Evolutionary conservation across 2,888 invertebrate species (phyloP).

Genomic region (Lasioglossum marginatum): DNA sequence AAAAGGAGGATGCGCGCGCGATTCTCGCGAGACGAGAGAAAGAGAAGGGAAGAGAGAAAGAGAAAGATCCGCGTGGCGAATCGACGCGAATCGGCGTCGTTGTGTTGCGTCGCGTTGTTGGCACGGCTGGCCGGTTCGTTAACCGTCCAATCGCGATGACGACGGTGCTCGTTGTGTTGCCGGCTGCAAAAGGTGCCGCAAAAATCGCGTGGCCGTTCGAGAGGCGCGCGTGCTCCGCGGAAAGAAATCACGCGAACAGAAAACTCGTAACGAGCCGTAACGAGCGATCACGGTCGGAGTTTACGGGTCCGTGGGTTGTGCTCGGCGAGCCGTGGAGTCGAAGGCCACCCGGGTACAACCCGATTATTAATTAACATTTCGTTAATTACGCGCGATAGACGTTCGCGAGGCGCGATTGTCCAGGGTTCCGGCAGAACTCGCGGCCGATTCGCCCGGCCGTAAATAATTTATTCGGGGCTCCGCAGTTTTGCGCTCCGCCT

Average conservation of each 20-base stretch:
- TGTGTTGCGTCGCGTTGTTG: conserved; percentile 41
- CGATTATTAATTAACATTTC: conserved; percentile 80
- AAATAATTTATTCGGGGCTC: conserved; percentile 69
- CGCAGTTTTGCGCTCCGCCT: conserved; percentile 61
- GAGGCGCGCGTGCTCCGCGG: conserved; percentile 18
- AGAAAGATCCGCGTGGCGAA: conserved; percentile 72
- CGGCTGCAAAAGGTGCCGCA: conserved; percentile 61
- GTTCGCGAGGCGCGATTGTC: conserved; percentile 54
- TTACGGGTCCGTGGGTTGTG: not conserved
- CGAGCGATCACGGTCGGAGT: not conserved
- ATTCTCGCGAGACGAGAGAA: conserved; percentile 66
- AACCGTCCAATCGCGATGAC: conserved; percentile 72
- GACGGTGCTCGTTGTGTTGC: conserved; percentile 46
- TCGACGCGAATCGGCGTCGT: conserved; percentile 50
- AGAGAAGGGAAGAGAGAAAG: not conserved
- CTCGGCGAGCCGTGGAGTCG: conserved; percentile 11
- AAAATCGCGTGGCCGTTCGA: conserved; percentile 56
- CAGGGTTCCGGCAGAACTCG: conserved; percentile 65
- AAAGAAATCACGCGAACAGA: conserved; percentile 29
- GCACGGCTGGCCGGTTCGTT: conserved; percentile 72
- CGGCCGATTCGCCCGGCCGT: conserved; percentile 54
- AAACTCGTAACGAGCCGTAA: conserved; percentile 17
- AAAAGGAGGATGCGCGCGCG: conserved; percentile 72
- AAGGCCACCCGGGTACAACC: conserved; percentile 51
- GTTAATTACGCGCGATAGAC: conserved; percentile 75